Base-by-base conservation (phyloP, 2,113 vertebrate genomes). In the Gorsachius goisagi region DNA sequence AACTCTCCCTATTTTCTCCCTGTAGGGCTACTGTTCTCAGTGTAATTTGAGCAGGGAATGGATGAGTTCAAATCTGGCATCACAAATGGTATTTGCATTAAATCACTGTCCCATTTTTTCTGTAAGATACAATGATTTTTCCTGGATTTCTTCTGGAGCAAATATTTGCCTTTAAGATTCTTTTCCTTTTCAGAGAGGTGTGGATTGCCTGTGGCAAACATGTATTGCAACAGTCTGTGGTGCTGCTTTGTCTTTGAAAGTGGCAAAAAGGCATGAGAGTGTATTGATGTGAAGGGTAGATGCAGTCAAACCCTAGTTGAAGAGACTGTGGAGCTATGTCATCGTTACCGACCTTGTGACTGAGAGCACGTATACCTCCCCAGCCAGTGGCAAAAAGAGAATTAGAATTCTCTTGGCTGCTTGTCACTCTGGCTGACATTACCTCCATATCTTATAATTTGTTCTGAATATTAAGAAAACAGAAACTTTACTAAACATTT, bases 301-400 rank as follows among this genome's bases (percentile, higher is more conserved):
- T 27, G 35, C 24, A 56, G 63, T 64, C 24, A 76, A 49, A 64
- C 6, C 0, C 0, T 22, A 12, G 13, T 5, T 56, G 30, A 52
- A 49, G 69, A 52, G 26, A 15, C 23, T 14, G 16, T 53, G 44
- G 35, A 89, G 10, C 7, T 50, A 10, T 53, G 33, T 10, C 8
- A 62, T 15, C 47, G 20, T 33, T 47, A 77, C 27, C 17, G 11
- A 22, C 16, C 5, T n/a, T n/a, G 30, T 62, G 27, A 35, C 19
- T 75, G 20, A 21, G 12, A 76, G 20, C 12, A 19, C 3, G 2
- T 23, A 13, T 11, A 16, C 8, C 44, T 52, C 49, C 26, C 7
- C 16, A 69, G 10, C 13, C 55, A 49, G 37, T 1, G 4, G 24
- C 26, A 85, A 59, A 93, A 56, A 12, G 24, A 52, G 11, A 91